Evolutionary conservation across 35 echinoderm and acorn worm species (phyloP), one percentile per base, ranked within the genome.

Genomic region (Anneissia japonica): DNA sequence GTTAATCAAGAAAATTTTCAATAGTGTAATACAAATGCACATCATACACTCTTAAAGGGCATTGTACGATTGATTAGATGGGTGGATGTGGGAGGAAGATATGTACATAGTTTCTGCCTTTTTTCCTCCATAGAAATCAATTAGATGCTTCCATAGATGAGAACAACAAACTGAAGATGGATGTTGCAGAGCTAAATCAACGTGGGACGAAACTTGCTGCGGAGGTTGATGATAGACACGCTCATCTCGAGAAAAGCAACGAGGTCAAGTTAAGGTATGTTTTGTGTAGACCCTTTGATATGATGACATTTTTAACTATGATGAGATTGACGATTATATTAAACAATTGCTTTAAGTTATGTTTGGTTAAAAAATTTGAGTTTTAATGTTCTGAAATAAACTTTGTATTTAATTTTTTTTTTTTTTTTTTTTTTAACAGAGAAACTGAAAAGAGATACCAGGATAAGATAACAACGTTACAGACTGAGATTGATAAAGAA

Each of bases 141-240:
- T 29, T 89, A 31, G 96, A 99, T 77, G 77, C 83, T 3, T 31
- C 91, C 13, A 88, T 46, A 30, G 87, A 91, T 76, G 96, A 99
- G 72, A 79, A 89, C 56, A 89, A 99, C 36, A 94, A 99, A 72
- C 79, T 99, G 30, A 99, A 85, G 79, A 77, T 38, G 0, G 96
- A 99, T 64, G 55, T 93, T 11, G 34, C 74, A 17, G 96, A 99
- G 31, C 84, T 92, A 1, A 94, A 99, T 39, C 78, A 88, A 36
- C 86, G 84, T 35, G 91, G 87, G 56, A 46, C 34, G 32, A 81
- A 36, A 0, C 84, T 99, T 32, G 89, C 91, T 6, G 89, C 94
- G 32, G 96, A 99, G 36, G 83, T 94, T 30, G 96, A 99, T 92
- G 96, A 99, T 28, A 88, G 92, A 51, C 96, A 99, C 86, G 89